A percentile compares a stretch with the other conserved stretches of the same genome.
Evolutionary conservation across 2,888 invertebrate species (phyloP).

Genomic region (Andrena marginata): DNA sequence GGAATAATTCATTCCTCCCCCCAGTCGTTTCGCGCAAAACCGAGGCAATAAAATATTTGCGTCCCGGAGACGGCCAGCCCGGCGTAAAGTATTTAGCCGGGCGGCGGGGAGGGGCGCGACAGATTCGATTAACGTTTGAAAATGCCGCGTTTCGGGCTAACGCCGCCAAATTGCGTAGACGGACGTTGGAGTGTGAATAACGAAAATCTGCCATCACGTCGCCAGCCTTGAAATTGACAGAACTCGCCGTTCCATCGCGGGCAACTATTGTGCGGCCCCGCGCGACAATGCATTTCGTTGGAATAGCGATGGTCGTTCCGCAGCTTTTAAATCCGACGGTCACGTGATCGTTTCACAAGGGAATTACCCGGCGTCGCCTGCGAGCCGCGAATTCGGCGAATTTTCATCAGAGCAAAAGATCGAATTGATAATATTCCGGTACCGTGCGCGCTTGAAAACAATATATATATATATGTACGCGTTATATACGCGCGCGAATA

Average conservation of each 20-base stretch:
- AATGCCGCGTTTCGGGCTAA: slow-evolving; percentile 42
- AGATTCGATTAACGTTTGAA: slow-evolving; percentile 54
- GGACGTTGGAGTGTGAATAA: slow-evolving; percentile 19
- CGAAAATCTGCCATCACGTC: slow-evolving; percentile 24
- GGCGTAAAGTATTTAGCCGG: slow-evolving; percentile 34
- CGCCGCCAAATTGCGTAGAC: slow-evolving; percentile 31
- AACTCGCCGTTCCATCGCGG: slow-evolving; percentile 7
- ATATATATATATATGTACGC: background rate
- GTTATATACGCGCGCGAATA: background rate
- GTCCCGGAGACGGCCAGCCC: slow-evolving; percentile 7
- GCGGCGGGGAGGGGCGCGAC: background rate
- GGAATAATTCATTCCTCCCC: slow-evolving; percentile 26
- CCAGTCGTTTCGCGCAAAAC: slow-evolving; percentile 9
- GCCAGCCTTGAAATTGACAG: slow-evolving; percentile 17
- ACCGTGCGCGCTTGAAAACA: background rate
- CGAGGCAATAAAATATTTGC: slow-evolving; percentile 39
- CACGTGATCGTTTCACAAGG: slow-evolving; percentile 4
- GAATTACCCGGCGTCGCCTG: background rate
- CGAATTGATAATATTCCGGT: slow-evolving; percentile 16
- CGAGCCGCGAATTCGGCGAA: background rate
- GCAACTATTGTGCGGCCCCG: background rate
- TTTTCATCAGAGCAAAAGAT: slow-evolving; percentile 14
- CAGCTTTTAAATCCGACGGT: background rate
- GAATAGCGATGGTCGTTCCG: slow-evolving; percentile 11
- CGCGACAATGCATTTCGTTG: slow-evolving; percentile 18